These are phyloP conservation scores for Tamandua tetradactyla DNA, from an alignment of 2,797 vertebrate species.

Conservation along the genomic window DNA sequence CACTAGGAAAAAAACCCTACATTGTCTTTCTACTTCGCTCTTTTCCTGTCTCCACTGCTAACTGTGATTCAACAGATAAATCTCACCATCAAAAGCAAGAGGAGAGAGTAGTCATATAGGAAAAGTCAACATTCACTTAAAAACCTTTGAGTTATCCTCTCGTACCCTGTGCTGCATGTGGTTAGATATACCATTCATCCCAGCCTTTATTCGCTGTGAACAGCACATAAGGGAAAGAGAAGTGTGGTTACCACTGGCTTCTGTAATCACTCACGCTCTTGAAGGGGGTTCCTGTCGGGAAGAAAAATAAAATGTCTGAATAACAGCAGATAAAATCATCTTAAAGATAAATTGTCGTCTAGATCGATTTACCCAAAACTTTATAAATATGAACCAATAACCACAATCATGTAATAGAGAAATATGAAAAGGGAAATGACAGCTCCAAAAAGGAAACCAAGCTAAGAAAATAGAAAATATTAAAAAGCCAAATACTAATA, in stretches of 20 bases:
- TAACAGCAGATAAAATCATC: neutral
- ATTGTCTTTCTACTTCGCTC: neutral
- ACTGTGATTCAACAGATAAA: neutral
- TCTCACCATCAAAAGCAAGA: neutral
- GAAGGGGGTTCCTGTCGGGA: neutral
- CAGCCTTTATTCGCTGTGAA: too few relatives aligned
- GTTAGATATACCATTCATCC: accelerated
- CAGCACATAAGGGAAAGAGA: neutral
- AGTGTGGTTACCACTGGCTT: accelerated
- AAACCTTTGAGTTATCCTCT: neutral
- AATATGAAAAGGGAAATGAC: neutral
- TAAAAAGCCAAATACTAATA: neutral
- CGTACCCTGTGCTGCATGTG: neutral
- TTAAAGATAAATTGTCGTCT: neutral
- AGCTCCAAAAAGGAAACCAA: neutral
- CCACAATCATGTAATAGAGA: neutral
- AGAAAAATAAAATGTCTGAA: accelerated
- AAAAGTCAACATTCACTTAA: neutral
- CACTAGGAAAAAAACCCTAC: neutral
- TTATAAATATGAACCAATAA: neutral
- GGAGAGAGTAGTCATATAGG: neutral
- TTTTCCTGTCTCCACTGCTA: too few relatives aligned
- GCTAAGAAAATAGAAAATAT: neutral
- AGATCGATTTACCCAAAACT: neutral
- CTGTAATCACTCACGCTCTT: neutral